phyloP scores from a whole-genome alignment of 64 coral and sea anemone genomes.

The Astreopora myriophthalma region DNA sequence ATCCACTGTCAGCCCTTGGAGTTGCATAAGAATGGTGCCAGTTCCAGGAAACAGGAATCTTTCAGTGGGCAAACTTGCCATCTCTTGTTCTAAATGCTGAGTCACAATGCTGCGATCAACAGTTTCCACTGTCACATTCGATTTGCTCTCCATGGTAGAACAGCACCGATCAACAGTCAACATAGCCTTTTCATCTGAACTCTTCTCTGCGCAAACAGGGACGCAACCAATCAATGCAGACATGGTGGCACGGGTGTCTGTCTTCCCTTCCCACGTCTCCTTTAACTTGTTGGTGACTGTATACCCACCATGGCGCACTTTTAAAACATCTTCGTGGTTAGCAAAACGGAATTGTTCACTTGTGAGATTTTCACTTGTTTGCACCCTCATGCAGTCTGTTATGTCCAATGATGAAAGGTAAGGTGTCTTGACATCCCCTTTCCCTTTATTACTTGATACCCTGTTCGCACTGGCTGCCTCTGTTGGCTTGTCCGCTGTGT shows the following conservation, averaged over 20 bases:
- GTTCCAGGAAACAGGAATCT: neutral
- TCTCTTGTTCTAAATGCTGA: slow-evolving; percentile 23
- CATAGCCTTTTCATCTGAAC: neutral
- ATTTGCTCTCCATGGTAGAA: neutral
- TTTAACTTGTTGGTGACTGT: slow-evolving; percentile 2
- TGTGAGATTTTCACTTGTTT: neutral
- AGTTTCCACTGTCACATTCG: neutral
- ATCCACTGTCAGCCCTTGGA: neutral
- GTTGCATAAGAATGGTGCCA: neutral
- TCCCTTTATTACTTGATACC: neutral
- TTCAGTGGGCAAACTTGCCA: neutral
- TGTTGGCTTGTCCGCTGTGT: neutral
- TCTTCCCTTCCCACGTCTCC: neutral
- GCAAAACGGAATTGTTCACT: neutral
- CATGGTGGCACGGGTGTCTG: neutral
- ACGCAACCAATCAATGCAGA: neutral
- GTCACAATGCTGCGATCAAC: slow-evolving; percentile 23
- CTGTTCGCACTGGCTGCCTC: neutral
- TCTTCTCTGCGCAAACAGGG: neutral
- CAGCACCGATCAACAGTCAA: neutral
- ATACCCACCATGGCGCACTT: neutral
- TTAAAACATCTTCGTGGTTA: neutral
- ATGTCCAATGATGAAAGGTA: neutral
- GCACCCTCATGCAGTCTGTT: neutral
- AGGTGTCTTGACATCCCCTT: neutral